Conservation (phyloP, 37 sponge, comb jelly and placozoan species). For the Petrosia ficiformis region DNA sequence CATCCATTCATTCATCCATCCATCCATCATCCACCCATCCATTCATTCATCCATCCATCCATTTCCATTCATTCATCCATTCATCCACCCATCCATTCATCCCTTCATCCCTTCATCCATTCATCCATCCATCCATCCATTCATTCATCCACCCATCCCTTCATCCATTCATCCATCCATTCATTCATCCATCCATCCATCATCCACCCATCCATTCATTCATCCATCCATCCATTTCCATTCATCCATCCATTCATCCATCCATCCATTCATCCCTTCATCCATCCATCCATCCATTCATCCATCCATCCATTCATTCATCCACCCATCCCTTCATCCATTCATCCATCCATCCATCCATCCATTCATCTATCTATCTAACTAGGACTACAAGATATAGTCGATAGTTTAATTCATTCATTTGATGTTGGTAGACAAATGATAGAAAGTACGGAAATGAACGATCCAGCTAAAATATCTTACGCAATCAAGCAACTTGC, state of each 20-base stretch:
- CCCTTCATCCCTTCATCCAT: background rate
- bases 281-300: background rate
- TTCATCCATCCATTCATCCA: background rate
- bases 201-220: background rate
- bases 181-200: background rate
- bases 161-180: background rate
- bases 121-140: background rate
- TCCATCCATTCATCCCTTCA: background rate
- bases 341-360: background rate
- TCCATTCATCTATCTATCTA: background rate
- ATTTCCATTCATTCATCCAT: background rate
- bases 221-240: background rate
- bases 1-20: background rate
- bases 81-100: background rate
- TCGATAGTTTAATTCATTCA: conserved; percentile 31
- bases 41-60: background rate
- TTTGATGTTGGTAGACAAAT: conserved; percentile 30
- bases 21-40: background rate
- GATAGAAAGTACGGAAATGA: conserved; percentile 21
- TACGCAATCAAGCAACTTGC: conserved; percentile 60
- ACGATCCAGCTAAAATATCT: conserved; percentile 49
- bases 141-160: background rate
- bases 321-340: conserved; percentile 14
- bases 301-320: background rate
- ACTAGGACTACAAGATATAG: conserved; percentile 43